Conservation (phyloP, 1,140 invertebrate genomes). For the Drosophila serrata region DNA sequence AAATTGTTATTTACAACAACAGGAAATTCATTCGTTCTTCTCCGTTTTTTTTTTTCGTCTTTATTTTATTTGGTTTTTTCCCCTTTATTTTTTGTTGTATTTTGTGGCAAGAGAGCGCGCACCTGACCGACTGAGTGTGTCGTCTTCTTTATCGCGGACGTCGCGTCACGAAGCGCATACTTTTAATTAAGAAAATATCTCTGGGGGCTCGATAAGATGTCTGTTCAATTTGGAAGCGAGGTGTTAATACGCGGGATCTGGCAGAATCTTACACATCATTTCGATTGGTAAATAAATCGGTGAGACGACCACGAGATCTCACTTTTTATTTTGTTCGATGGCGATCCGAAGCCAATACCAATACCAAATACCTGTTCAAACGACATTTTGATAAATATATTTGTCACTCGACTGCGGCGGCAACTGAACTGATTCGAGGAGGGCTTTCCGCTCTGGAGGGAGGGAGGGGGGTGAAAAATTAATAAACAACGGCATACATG, state of each 20-base stretch:
- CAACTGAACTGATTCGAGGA: conserved; percentile 15
- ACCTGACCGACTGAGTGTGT: conserved; percentile 62
- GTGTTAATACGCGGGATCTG: conserved; percentile 51
- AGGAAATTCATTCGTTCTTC: conserved; percentile 70
- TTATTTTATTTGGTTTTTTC: conserved; percentile 19
- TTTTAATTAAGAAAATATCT: conserved; percentile 82
- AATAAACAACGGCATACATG: conserved; percentile 85
- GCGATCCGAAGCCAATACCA: conserved; percentile 22
- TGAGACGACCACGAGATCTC: conserved; percentile 18
- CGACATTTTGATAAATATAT: conserved; percentile 82
- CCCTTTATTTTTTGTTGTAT: conserved; percentile 4
- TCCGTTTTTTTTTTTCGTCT: conserved; percentile 17
- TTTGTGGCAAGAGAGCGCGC: conserved; percentile 37
- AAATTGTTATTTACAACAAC: conserved; percentile 83
- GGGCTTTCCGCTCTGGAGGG: conserved; percentile 26
- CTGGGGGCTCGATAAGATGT: conserved; percentile 61
- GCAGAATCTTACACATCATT: conserved; percentile 43
- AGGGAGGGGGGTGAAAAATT: conserved; percentile 72
- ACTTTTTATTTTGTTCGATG: conserved; percentile 30
- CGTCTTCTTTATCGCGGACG: conserved; percentile 61
- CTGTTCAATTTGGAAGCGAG: conserved; percentile 48
- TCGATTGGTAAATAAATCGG: conserved; percentile 57
- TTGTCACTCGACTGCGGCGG: conserved; percentile 64
- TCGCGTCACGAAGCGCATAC: conserved; percentile 49
- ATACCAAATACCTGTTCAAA: conserved; percentile 64